These are phyloP conservation scores for Halcyon chelicuti DNA, from an alignment of 2,797 vertebrate genomes.

Conservation along the genomic window DNA sequence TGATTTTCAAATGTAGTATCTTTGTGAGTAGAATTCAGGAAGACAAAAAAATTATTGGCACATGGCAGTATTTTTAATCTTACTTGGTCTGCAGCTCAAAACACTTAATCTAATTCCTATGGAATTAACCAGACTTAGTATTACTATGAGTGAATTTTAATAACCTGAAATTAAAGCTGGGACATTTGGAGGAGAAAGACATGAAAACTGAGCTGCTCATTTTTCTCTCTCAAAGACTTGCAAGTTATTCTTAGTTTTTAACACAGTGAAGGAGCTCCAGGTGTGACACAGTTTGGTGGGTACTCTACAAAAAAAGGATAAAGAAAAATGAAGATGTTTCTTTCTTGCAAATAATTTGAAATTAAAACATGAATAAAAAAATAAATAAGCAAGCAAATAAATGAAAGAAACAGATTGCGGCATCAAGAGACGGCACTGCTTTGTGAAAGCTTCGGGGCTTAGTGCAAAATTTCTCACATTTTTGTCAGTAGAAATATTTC, in stretches of 20 bases:
- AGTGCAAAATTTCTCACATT: neutral
- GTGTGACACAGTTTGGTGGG: neutral
- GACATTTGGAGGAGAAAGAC: neutral
- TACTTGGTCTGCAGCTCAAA: slow-evolving; percentile 36
- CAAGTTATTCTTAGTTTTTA: neutral
- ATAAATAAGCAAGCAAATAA: neutral
- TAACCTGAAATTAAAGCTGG: neutral
- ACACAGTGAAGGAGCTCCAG: neutral
- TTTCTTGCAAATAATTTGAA: neutral
- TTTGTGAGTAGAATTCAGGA: neutral
- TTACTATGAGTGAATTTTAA: slow-evolving; percentile 25
- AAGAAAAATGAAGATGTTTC: neutral
- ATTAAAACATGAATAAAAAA: neutral
- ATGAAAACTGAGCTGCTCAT: neutral
- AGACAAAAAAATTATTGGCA: slow-evolving; percentile 37
- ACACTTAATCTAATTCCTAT: slow-evolving; percentile 27
- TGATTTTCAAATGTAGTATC: slow-evolving; percentile 52
- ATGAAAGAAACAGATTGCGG: neutral
- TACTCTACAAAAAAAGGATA: neutral
- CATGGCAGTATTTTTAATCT: slow-evolving; percentile 24
- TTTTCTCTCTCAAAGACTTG: neutral
- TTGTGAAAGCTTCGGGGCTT: neutral
- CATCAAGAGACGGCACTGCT: neutral
- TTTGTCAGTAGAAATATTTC: neutral
- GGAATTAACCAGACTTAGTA: slow-evolving; percentile 41